These are phyloP conservation scores for Andrena cerasifolii DNA, from an alignment of 1,140 invertebrate genomes.

Conservation along the genomic window DNA sequence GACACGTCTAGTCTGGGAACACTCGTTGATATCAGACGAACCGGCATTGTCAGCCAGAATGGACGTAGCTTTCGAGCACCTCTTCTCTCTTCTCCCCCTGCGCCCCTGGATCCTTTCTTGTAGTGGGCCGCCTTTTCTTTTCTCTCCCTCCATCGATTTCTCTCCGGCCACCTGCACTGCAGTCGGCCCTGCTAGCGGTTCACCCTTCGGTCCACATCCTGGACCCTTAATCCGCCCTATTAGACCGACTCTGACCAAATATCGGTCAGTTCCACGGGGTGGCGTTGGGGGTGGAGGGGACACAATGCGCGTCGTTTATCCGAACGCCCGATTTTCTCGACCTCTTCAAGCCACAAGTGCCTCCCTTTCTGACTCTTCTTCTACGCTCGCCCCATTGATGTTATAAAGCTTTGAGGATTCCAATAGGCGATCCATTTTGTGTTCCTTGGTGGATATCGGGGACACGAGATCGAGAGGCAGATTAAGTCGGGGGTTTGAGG, in stretches of 20 bases:
- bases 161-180: constrained; percentile 40
- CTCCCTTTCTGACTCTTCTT: constrained; percentile 11
- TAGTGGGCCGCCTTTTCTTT: constrained; percentile 57
- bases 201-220: constrained; percentile 44
- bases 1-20: constrained; percentile 34
- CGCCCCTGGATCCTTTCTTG: constrained; percentile 52
- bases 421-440: background rate
- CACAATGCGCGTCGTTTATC: constrained; percentile 60
- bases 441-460: background rate
- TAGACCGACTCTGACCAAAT: constrained; percentile 56
- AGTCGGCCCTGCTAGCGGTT: constrained; percentile 17
- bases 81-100: constrained; percentile 47
- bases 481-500: background rate
- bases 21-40: constrained; percentile 48
- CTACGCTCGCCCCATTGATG: constrained; percentile 4
- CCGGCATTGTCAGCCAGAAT: constrained; percentile 51
- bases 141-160: constrained; percentile 41
- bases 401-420: constrained; percentile 28
- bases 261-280: constrained; percentile 62
- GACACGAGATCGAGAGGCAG: background rate
- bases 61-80: constrained; percentile 56
- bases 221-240: constrained; percentile 62
- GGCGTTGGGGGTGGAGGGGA: background rate
- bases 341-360: constrained; percentile 46
- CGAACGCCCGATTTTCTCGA: constrained; percentile 51